Evolutionary conservation across 2,797 vertebrate genomes (phyloP).

Genomic region (Lacerta viridis): DNA sequence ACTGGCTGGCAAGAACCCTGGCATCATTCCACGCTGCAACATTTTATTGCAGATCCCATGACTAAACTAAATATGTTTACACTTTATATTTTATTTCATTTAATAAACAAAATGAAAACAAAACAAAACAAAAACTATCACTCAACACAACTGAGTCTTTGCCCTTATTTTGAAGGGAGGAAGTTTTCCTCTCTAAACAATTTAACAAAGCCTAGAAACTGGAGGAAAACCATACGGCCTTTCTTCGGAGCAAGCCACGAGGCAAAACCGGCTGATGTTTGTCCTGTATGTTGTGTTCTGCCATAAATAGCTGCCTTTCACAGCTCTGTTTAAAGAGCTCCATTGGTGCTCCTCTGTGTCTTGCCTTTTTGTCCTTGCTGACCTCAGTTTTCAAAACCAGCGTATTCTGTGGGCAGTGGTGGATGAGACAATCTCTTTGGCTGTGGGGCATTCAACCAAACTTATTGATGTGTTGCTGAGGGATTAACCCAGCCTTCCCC

Average conservation of each 20-base stretch:
- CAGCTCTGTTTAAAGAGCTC: neutral
- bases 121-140: neutral
- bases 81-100: neutral
- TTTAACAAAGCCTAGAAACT: neutral
- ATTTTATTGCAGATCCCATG: neutral
- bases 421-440: neutral
- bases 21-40: neutral
- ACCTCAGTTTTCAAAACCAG: conserved; percentile 13
- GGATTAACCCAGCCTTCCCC: neutral
- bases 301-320: conserved; percentile 29
- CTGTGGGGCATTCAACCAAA: neutral
- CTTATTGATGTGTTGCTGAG: neutral
- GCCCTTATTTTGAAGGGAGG: neutral
- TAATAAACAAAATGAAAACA: neutral
- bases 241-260: neutral
- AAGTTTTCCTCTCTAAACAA: neutral
- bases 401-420: neutral
- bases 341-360: neutral
- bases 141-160: neutral
- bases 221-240: neutral
- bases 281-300: neutral
- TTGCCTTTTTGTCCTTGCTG: conserved; percentile 33
- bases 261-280: neutral
- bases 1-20: neutral
- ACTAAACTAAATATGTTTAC: neutral